Base-by-base conservation (phyloP, 2,113 vertebrate genomes). In the Gallinago media region DNA sequence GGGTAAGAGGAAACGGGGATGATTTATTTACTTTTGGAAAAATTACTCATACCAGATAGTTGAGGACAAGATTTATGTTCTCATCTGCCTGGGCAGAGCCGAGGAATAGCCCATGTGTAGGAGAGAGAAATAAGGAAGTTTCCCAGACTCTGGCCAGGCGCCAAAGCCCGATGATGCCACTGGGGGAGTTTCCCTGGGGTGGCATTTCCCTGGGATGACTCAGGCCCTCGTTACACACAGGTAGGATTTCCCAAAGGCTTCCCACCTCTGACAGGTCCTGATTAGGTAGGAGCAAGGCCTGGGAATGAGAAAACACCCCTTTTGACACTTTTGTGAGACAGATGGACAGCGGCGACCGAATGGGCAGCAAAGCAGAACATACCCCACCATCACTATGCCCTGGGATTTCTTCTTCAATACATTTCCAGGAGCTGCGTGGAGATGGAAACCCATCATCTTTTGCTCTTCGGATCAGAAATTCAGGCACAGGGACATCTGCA, bases 21-120 rank as follows among this genome's bases (percentile, higher is more conserved):
- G 74, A 31, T 95, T 94, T 83, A 74, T 89, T 94, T 83, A 75
- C 61, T 74, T 75, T 20, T 47, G 68, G 75, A 86, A 87, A 88
- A 95, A 77, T 19, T 16, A 66, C 67, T 88, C 66, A 47, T 8
- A 66, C 12, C 12, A 58, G 80, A 78, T 10, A 50, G 38, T 11
- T 10, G 31, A 0, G 9, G 61, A n/a, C 4, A 63, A 75, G 62
- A 72, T 84, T 87, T 40, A 46, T 29, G 74, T 29, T n/a, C 22
- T 83, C 34, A 27, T 59, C 79, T 68, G 44, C 61, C 31, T 19
- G 26, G 56, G 47, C 27, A 76, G 8, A 8, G 72, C 32, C 46
- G 47, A 86, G 76, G 62, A 96, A 74, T 44, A 75, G 23, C 68
- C 65, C 55, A 55, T 5, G 5, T 1, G 11, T 8, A 27, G 3